Conservation (phyloP, 2,797 vertebrate species). For the Pyrocephalus nanus region DNA sequence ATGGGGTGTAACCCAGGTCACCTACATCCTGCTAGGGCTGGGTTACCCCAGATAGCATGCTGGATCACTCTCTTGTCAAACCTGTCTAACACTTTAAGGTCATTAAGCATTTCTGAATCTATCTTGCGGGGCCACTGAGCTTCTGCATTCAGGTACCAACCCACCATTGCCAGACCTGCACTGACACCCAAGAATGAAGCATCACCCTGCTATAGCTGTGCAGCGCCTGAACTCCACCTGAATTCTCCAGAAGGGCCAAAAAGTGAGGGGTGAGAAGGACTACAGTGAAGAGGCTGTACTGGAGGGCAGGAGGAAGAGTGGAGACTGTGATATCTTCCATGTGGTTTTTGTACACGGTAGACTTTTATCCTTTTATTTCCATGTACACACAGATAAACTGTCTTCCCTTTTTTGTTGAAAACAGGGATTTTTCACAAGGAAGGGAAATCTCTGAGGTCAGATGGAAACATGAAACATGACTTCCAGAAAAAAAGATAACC, state of each 20-base stretch:
- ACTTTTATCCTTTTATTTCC: neutral
- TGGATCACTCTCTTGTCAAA: neutral
- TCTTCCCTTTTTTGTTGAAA: neutral
- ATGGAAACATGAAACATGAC: neutral
- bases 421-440: neutral
- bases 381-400: neutral
- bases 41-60: neutral
- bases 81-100: neutral
- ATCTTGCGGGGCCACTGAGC: no score
- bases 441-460: neutral
- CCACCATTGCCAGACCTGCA: rapidly evolving
- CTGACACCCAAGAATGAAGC: neutral
- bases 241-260: neutral
- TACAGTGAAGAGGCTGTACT: neutral
- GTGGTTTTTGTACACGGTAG: neutral
- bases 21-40: no score
- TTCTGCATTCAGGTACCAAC: neutral
- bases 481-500: neutral
- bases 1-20: neutral
- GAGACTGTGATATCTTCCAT: rapidly evolving
- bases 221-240: rapidly evolving
- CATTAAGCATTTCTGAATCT: neutral
- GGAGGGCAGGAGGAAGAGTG: neutral
- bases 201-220: neutral
- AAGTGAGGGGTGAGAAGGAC: neutral